Percentiles rank a stretch among this genome's conserved stretches.
phyloP scores from a whole-genome alignment of 2,797 vertebrate genomes.

The Cyclura pinguis region DNA sequence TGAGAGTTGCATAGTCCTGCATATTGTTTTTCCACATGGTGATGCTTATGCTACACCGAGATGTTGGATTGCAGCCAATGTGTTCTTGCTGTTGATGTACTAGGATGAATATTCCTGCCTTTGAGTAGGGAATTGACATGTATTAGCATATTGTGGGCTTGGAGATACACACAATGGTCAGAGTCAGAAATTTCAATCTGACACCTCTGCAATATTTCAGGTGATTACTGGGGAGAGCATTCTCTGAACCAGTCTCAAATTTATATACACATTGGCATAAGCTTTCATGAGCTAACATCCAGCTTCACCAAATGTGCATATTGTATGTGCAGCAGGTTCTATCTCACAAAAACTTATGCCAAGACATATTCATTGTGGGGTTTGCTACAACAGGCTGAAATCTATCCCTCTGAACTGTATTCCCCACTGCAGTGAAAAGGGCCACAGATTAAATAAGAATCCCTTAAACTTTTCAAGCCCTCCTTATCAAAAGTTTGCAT shows the following conservation, averaged over 20 bases:
- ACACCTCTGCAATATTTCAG: not conserved
- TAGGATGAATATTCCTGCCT: not conserved
- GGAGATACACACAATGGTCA: not conserved
- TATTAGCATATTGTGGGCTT: not conserved
- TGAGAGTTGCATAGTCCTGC: too few relatives aligned
- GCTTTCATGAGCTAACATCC: not conserved
- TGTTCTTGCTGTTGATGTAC: not conserved
- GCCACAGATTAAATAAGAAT: not conserved
- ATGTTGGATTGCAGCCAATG: too few relatives aligned
- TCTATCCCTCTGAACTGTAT: not conserved
- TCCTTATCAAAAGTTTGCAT: slow-evolving; percentile 8
- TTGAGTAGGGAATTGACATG: not conserved
- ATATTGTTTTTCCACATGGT: too few relatives aligned
- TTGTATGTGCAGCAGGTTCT: not conserved
- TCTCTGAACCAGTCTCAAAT: not conserved
- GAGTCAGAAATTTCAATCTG: not conserved
- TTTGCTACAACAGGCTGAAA: not conserved
- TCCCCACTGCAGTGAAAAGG: not conserved
- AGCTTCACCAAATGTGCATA: not conserved
- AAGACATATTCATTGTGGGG: not conserved
- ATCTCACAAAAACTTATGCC: not conserved
- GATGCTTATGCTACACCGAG: too few relatives aligned
- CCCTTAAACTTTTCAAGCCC: not conserved
- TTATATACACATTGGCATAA: not conserved
- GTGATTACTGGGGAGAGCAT: too few relatives aligned